These are phyloP conservation scores for Sisyra terminalis DNA, from an alignment of 2,888 invertebrate genomes.

Conservation along the genomic window DNA sequence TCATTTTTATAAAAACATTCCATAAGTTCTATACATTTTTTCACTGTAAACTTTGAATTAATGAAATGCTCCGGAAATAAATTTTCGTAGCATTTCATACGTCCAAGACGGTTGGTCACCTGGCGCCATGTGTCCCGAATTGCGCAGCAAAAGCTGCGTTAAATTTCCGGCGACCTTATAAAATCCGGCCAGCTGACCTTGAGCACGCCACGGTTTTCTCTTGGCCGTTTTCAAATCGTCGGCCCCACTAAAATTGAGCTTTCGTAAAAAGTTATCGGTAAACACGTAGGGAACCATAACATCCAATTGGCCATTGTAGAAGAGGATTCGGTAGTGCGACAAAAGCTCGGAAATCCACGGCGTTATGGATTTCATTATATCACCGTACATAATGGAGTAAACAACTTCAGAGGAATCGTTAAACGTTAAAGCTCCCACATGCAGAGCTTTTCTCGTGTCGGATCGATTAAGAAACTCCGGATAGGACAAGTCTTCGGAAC, in stretches of 20 bases:
- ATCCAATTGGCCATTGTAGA: conserved; percentile 85
- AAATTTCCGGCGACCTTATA: conserved; percentile 53
- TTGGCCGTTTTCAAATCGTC: conserved; percentile 46
- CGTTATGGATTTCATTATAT: conserved; percentile 70
- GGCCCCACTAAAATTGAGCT: conserved; percentile 49
- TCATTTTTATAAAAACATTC: too few relatives aligned
- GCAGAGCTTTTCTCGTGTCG: conserved; percentile 53
- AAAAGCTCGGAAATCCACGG: conserved; percentile 52
- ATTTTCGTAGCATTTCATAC: conserved; percentile 50
- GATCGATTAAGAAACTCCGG: conserved; percentile 43
- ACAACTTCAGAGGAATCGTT: conserved; percentile 42
- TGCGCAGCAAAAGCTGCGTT: conserved; percentile 54
- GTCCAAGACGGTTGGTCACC: conserved; percentile 65
- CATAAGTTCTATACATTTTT: too few relatives aligned
- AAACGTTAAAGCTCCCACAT: conserved; percentile 69
- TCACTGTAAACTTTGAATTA: too few relatives aligned
- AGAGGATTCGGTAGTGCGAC: conserved; percentile 51
- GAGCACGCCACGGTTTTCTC: conserved; percentile 53
- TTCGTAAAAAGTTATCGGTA: conserved; percentile 60
- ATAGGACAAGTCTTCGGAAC: conserved; percentile 33
- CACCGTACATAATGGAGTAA: conserved; percentile 49
- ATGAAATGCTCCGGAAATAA: conserved; percentile 28
- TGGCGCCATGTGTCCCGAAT: conserved; percentile 73
- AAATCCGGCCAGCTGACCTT: conserved; percentile 55
- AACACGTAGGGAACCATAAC: conserved; percentile 80